Percentiles rank a stretch among this genome's conserved stretches.
These are phyloP conservation scores for Capreolus pygargus DNA, from an alignment of 2,113 vertebrate species.

Conservation along the genomic window DNA sequence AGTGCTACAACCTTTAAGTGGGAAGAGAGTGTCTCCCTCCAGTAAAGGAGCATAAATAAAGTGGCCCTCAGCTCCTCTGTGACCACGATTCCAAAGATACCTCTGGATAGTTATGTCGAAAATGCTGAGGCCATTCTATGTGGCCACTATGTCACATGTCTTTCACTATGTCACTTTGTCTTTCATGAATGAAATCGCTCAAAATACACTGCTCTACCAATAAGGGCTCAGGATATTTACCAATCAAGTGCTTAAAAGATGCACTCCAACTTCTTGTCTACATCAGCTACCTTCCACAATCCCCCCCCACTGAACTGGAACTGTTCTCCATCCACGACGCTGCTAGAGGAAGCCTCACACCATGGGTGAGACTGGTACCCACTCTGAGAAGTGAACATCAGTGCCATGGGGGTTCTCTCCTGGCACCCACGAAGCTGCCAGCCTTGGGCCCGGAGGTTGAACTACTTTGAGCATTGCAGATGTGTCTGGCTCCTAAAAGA, in stretches of 20 bases:
- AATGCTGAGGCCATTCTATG: not conserved
- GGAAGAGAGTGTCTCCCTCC: not conserved
- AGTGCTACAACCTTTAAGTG: not conserved
- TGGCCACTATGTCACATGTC: not conserved
- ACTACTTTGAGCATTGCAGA: not conserved
- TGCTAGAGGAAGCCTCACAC: not conserved
- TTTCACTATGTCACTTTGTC: not conserved
- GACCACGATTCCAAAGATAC: not conserved
- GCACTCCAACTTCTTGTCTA: not conserved
- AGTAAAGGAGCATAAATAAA: not conserved
- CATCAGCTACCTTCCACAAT: not conserved
- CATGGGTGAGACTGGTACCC: not conserved
- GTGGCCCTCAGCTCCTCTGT: not conserved
- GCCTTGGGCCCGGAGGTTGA: not conserved
- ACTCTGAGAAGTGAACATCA: too few relatives aligned
- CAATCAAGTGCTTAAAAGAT: not conserved
- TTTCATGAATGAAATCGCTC: not conserved
- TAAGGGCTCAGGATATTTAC: not conserved
- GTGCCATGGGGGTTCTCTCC: not conserved
- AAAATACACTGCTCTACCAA: not conserved
- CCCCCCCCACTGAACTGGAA: accelerated
- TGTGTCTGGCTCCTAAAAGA: accelerated
- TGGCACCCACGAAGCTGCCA: not conserved
- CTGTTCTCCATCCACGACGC: not conserved
- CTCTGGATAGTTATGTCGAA: not conserved